phyloP scores from a whole-genome alignment of 2,113 vertebrate species.

The Gobio gobio region DNA sequence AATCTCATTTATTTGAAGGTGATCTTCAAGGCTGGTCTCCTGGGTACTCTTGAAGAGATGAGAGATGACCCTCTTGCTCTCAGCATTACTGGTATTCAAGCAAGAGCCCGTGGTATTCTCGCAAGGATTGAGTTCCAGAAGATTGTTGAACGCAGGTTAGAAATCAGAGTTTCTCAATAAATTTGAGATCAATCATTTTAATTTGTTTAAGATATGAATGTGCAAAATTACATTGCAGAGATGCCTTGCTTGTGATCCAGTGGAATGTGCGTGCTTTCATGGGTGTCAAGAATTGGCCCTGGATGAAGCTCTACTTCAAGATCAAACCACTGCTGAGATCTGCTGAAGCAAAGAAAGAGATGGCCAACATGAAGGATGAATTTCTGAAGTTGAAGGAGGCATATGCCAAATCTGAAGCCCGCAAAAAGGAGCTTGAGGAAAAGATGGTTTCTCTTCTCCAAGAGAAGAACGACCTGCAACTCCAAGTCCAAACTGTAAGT shows the following conservation, averaged over 20 bases:
- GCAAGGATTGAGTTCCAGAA: conserved; percentile 86
- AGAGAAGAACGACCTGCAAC: conserved; percentile 89
- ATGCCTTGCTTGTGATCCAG: conserved; percentile 68
- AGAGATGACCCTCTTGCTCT: conserved; percentile 81
- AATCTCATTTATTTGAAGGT: conserved; percentile 21
- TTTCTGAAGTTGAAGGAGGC: conserved; percentile 82
- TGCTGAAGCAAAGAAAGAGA: conserved; percentile 82
- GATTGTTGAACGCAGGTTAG: conserved; percentile 74
- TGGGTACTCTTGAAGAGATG: conserved; percentile 79
- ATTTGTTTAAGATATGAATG: too few relatives aligned
- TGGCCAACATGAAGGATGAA: conserved; percentile 87
- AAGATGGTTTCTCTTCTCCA: conserved; percentile 87
- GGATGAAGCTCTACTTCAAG: conserved; percentile 89
- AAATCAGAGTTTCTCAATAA: neutral
- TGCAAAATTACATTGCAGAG: conserved; percentile 66
- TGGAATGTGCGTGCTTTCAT: conserved; percentile 79
- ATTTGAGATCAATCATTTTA: conserved; percentile 45
- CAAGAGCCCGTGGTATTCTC: conserved; percentile 80
- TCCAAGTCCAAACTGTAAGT: conserved; percentile 86
- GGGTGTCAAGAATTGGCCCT: conserved; percentile 87
- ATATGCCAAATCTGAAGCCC: conserved; percentile 80
- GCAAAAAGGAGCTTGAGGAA: conserved; percentile 85
- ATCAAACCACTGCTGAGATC: conserved; percentile 84
- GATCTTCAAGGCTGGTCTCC: conserved; percentile 68
- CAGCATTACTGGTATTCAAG: conserved; percentile 83